These are phyloP conservation scores for Phocides pigmalion DNA, from an alignment of 1,140 invertebrate species.

Conservation along the genomic window DNA sequence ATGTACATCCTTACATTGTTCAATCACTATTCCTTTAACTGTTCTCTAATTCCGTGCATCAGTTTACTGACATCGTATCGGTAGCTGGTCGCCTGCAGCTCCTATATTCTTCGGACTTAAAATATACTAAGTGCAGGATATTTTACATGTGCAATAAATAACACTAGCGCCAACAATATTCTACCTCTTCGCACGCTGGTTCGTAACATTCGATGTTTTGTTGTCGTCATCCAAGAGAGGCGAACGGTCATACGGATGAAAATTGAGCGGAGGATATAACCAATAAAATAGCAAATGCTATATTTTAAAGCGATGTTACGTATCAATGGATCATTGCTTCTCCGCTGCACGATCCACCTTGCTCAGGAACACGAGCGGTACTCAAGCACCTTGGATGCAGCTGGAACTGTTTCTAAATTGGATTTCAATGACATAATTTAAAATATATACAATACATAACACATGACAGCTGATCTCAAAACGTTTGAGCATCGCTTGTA, in stretches of 20 bases:
- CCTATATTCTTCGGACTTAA: constrained; percentile 57
- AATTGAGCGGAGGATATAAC: background rate
- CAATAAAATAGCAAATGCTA: background rate
- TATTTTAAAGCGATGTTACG: constrained; percentile 1
- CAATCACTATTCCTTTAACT: constrained; percentile 38
- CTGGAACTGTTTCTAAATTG: constrained; percentile 25
- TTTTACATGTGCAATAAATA: constrained; percentile 71
- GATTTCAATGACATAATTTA: constrained; percentile 17
- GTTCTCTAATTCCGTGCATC: constrained; percentile 57
- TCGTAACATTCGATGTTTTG: background rate
- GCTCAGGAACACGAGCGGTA: constrained; percentile 20
- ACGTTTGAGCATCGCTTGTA: constrained; percentile 28
- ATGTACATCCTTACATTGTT: constrained; percentile 42
- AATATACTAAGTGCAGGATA: constrained; percentile 66
- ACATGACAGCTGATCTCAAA: constrained; percentile 8
- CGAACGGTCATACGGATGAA: background rate
- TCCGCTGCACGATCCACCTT: constrained; percentile 21
- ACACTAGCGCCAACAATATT: constrained; percentile 67
- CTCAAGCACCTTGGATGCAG: constrained; percentile 27
- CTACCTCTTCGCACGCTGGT: constrained; percentile 56
- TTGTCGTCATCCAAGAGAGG: background rate
- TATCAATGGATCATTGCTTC: constrained; percentile 5
- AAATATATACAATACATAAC: background rate
- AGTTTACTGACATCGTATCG: constrained; percentile 49
- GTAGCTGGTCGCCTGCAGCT: constrained; percentile 77